A percentile compares a stretch with the other conserved stretches of the same genome.
These are phyloP conservation scores for Phrynocephalus vlangalii DNA, from an alignment of 2,797 vertebrate species.

Conservation along the genomic window DNA sequence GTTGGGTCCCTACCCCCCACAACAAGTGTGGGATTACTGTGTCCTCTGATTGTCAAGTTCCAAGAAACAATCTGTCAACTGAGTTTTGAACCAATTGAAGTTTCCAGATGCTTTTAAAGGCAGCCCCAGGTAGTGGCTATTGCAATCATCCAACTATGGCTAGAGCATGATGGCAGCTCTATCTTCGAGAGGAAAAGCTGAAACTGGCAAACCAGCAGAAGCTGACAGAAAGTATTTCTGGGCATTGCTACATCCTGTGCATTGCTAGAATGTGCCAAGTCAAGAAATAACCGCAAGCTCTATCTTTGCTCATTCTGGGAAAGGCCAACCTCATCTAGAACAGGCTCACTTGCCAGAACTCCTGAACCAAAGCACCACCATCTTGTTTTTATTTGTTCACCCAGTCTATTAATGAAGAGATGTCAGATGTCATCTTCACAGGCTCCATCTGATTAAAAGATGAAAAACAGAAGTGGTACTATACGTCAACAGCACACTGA, in stretches of 20 bases:
- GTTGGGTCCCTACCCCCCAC: no score
- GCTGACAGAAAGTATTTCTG: background rate
- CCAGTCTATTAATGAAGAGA: background rate
- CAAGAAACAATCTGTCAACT: background rate
- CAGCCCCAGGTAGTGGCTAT: background rate
- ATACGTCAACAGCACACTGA: background rate
- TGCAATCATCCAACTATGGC: background rate
- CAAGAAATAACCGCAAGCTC: background rate
- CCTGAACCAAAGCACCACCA: background rate
- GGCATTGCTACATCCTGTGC: background rate
- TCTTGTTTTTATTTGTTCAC: background rate
- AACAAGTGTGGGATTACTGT: background rate
- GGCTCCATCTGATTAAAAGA: background rate
- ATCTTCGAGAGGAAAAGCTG: background rate
- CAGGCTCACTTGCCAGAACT: background rate
- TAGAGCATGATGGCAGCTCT: background rate
- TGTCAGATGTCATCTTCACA: background rate
- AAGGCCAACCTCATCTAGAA: background rate
- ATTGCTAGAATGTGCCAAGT: background rate
- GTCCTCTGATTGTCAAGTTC: background rate
- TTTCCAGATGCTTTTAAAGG: constrained; percentile 4
- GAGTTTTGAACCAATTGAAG: background rate
- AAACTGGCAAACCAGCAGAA: background rate
- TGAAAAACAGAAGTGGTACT: background rate
- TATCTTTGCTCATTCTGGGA: background rate